Evolutionary conservation across 2,797 vertebrate genomes (phyloP).

Genomic region (Urocyon cinereoargenteus): DNA sequence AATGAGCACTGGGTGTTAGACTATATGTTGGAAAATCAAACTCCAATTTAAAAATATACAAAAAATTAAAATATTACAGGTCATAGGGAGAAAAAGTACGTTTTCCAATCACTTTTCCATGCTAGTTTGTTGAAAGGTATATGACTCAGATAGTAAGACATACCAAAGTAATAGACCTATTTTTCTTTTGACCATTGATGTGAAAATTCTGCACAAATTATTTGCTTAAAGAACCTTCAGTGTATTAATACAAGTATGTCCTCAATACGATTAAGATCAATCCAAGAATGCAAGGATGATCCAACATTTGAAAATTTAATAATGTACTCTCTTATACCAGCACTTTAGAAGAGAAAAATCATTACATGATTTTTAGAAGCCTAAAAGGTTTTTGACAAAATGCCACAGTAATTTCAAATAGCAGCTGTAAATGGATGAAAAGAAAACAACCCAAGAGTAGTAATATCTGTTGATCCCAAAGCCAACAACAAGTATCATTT

Average conservation of each 20-base stretch:
- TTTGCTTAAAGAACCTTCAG: background rate
- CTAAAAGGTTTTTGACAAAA: constrained; percentile 9
- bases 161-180: background rate
- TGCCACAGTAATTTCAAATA: background rate
- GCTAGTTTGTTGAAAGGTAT: background rate
- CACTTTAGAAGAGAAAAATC: constrained; percentile 16
- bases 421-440: background rate
- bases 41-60: too few relatives aligned
- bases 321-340: background rate
- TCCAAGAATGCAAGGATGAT: constrained; percentile 14
- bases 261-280: background rate
- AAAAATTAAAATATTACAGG: background rate
- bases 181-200: constrained; percentile 40
- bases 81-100: background rate
- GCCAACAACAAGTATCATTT: constrained; percentile 13
- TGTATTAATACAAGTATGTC: background rate
- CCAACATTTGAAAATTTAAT: background rate
- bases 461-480: background rate
- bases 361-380: background rate
- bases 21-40: too few relatives aligned
- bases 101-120: background rate
- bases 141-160: constrained; percentile 18
- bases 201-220: constrained; percentile 35
- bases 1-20: too few relatives aligned
- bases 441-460: background rate